Evolutionary conservation across 2,113 vertebrate species (phyloP), one percentile per base, ranked within the genome.

Genomic region (Ariopsis seemanni): DNA sequence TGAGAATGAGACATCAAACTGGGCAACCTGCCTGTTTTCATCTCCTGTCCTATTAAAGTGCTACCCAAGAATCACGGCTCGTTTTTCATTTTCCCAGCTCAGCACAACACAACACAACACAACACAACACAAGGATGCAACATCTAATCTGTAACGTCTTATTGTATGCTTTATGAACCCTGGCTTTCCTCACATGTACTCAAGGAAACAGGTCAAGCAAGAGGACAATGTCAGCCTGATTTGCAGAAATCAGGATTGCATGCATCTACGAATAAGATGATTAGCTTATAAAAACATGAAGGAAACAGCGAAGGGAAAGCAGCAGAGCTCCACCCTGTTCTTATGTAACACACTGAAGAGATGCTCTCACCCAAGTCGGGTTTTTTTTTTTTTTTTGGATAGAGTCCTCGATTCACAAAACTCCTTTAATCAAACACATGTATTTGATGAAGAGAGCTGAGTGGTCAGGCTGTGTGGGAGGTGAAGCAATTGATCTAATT

Each of bases 291-390:
- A 69, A 77, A 84, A 57, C 84, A 53, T 27, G 65, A 77, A 57
- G 30, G 63, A 14, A 85, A 48, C 83, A 57, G 67, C 15, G 20
- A 50, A 48, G n/a, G 79, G 65, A 69, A 83, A 53, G 69, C 86
- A 55, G 69, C 67, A 60, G 57, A 69, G 55, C 87, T 86, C 84
- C 89, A 88, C 87, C 89, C 87, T 60, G 53, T 17, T 82, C 65
- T 87, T 87, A 72, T 87, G 65, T 82, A 87, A 82, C 55, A 71
- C 74, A 22, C 57, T 25, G 79, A 25, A 69, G 52, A 58, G 62
- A 52, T 1, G 30, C 50, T 48, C 52, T 48, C 53, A 25, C 62
- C 77, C 52, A 5, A 58, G 50, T 67, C 69, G 34, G n/a, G 34
- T 2, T 42, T 42, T 42, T 42, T 42, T 42, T 34, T 34, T 34